Base-by-base conservation (phyloP, 2,888 invertebrate genomes). In the Calliphora vomitoria region DNA sequence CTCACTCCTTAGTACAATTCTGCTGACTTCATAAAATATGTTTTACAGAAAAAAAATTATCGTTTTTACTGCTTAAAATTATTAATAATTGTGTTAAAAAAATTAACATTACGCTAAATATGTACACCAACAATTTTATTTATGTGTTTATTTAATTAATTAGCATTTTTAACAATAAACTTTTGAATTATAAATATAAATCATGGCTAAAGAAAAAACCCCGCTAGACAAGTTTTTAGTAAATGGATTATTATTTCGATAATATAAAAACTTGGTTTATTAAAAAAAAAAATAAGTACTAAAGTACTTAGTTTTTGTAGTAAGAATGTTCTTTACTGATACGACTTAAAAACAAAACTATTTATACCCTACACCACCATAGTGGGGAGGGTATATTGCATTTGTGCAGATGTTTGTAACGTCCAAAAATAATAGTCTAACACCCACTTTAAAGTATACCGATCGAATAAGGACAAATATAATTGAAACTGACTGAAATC, bases 141-240 rank as follows among this genome's bases (percentile, higher is more conserved):
- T 55, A 13, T 41, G 35, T 41, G 0, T 47, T 31, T 15, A 31
- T 13, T 62, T 18, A 50, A 62, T 20, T n/a, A 20, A 41, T n/a
- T 41, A 44, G 44, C 44, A 20, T 11, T 15, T 18, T 41, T 13
- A 20, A 41, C 25, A 41, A 8, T 66, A n/a, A 10, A 38, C n/a
- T 50, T 53, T 66, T 64, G 15, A 38, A 50, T 64, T 20, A 35
- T 64, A n/a, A 38, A 20, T 41, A 20, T 25, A 47, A 58, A 44
- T 74, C 58, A 47, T n/a, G 58, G 74, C 31, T 76, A 76, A 35
- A 35, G 75, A 18, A 38, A 50, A 64, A 62, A 47, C 20, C 38
- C 38, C 18, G 35, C 35, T 62, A 10, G 55, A 55, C 18, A 18
- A 8, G 10, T 55, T 55, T 11, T 55, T 20, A n/a, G 13, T n/a